Percentiles rank a stretch among this genome's conserved stretches.
phyloP scores from a whole-genome alignment of 2,888 invertebrate species.

The Synanthedon myopaeformis region DNA sequence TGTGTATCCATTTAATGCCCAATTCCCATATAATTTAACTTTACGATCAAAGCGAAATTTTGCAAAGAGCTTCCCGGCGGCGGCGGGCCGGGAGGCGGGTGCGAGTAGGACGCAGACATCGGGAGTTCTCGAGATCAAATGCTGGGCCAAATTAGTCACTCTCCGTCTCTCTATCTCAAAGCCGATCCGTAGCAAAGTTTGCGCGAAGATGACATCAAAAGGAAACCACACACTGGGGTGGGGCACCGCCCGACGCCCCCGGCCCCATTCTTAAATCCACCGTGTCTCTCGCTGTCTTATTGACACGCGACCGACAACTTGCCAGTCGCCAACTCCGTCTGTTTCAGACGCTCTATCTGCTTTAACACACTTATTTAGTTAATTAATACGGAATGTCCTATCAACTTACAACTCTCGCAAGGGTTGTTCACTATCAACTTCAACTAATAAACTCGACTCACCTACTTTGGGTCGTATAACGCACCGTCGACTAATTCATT shows the following conservation, averaged over 20 bases:
- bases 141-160: slow-evolving; percentile 72
- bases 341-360: slow-evolving; percentile 47
- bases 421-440: slow-evolving; percentile 41
- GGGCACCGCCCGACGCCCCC: slow-evolving; percentile 40
- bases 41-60: slow-evolving; percentile 71
- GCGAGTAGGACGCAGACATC: slow-evolving; percentile 58
- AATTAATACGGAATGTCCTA: slow-evolving; percentile 70
- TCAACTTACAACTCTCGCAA: slow-evolving; percentile 58
- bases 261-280: slow-evolving; percentile 61
- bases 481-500: background rate
- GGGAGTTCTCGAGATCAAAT: slow-evolving; percentile 68
- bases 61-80: slow-evolving; percentile 67
- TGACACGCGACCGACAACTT: slow-evolving; percentile 67
- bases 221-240: slow-evolving; percentile 70
- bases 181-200: slow-evolving; percentile 72
- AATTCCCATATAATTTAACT: slow-evolving; percentile 72
- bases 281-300: slow-evolving; percentile 65
- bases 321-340: slow-evolving; percentile 52
- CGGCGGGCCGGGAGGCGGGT: slow-evolving; percentile 44
- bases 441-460: too few relatives aligned
- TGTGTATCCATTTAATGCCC: slow-evolving; percentile 70
- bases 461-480: background rate
- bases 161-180: slow-evolving; percentile 72
- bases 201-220: slow-evolving; percentile 72
- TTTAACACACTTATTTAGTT: slow-evolving; percentile 67